phyloP scores from a whole-genome alignment of 2,797 vertebrate genomes.

The Sardinella longiceps region DNA sequence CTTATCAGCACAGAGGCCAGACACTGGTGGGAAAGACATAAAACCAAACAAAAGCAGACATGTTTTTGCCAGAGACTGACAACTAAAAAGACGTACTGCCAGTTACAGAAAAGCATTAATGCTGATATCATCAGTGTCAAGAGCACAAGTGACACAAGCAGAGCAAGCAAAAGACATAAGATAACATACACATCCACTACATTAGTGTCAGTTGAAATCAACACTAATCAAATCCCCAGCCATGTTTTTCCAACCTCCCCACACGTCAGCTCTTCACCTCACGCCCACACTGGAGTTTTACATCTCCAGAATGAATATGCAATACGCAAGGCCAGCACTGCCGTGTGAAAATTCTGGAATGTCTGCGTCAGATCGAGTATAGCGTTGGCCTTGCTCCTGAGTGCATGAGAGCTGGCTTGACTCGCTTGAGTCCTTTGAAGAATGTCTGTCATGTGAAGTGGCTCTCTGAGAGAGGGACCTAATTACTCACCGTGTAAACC shows the following conservation, averaged over 20 bases:
- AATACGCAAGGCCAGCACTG: not conserved
- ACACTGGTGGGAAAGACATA: not conserved
- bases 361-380: not conserved
- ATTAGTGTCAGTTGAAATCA: not conserved
- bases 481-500: slow-evolving; percentile 35
- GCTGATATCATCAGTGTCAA: not conserved
- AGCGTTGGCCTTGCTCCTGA: not conserved
- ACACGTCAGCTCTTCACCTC: not conserved
- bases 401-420: slow-evolving; percentile 28
- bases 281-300: not conserved
- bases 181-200: not conserved
- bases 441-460: slow-evolving; percentile 41
- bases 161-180: not conserved
- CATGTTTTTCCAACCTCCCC: not conserved
- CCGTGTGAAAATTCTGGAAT: not conserved
- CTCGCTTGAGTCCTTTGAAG: slow-evolving; percentile 33
- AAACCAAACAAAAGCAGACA: slow-evolving; percentile 5
- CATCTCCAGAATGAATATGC: not conserved
- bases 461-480: slow-evolving; percentile 24
- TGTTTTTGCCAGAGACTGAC: not conserved
- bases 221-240: not conserved
- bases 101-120: not conserved
- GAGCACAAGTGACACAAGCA: not conserved
- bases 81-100: not conserved
- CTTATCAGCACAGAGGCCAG: not conserved